Evolutionary conservation across 2,797 vertebrate species (phyloP), one percentile per base, ranked within the genome.

Genomic region (Sylvia borin): DNA sequence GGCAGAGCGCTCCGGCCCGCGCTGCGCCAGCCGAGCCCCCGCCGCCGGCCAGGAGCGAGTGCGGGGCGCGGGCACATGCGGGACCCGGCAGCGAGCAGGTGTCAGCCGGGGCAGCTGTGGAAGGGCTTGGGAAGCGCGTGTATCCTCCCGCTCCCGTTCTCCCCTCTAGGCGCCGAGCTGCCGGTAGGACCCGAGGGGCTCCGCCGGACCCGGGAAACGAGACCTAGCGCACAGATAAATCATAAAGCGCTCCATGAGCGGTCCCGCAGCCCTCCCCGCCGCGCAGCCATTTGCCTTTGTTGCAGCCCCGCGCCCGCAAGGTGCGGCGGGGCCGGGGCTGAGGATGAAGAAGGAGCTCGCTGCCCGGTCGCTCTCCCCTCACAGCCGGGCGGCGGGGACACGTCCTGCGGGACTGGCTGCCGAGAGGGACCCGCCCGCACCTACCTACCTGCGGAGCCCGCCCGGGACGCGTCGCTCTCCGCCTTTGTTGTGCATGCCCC

Each of bases 261-360:
- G 85, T 53, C 62, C 83, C 75, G 64, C 86, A 90, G 83, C 83
- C 75, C 83, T 62, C 71, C 71, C 54, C 71, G 34, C 22, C 38
- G 38, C 65, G 87, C 95, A 91, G 96, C 94, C 97, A 90, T 95
- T 92, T 40, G 95, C 95, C 95, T 96, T 96, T 97, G 97, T 96
- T 92, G 82, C 82, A 71, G 91, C 78, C 78, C 93, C 72, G 70
- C 38, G 57, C 50, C 91, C 77, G 34, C 88, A 76, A 76, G 91
- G 91, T 76, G 91, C 91, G 73, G 60, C 68, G 32, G 42, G 16
- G 36, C 74, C 60, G 31, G 40, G 19, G 34, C 42, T 10, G 34
- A 13, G 36, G 34, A 53, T 7, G 77, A 13, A 27, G 64, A 79
- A 7, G 85, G 18, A 15, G 53, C 64, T 73, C 57, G 11, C 31